Base-by-base conservation (phyloP, 2,888 invertebrate species). In the Microctonus hyperodae region DNA sequence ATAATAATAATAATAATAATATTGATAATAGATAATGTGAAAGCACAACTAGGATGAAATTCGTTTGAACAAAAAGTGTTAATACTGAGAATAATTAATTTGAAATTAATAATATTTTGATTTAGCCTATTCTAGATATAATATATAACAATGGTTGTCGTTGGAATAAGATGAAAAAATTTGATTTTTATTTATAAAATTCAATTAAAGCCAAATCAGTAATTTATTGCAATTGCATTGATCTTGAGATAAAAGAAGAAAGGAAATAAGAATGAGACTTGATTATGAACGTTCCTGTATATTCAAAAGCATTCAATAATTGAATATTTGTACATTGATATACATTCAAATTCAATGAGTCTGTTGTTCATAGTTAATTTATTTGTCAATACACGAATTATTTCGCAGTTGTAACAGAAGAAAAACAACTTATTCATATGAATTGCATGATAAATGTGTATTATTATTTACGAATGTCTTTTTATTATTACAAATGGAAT, bases 21-120 rank as follows among this genome's bases (percentile, higher is more conserved):
- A 63, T 35, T 53, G 23, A 63, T 59, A 28, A 22, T 35, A n/a
- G 31, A n/a, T 50, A 50, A 28, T 44, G 37, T 48, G 31, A 20
- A 28, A 10, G 40, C 55, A 51, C 51, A 37, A 63, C 9, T 37
- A 63, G 37, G 20, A n/a, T 23, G 50, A n/a, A 51, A 31, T 63
- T 53, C n/a, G 28, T 31, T 33, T 28, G 55, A 11, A n/a, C 7
- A 25, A 11, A 53, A 53, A 13, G n/a, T 55, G 28, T 7, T 16
- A 20, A 44, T 55, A 33, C n/a, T 55, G 2, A 25, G 11, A 22
- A 23, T 6, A 16, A n/a, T 55, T 9, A 33, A 20, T n/a, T n/a
- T 55, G 31, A 33, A 23, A 25, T 51, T 16, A 31, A 31, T 55
- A 13, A 55, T 33, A 33, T 55, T 16, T 55, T 20, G 16, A 55